Evolutionary conservation across 2,888 invertebrate genomes (phyloP), one percentile per base, ranked within the genome.

Genomic region (Catotricha subobsoleta): DNA sequence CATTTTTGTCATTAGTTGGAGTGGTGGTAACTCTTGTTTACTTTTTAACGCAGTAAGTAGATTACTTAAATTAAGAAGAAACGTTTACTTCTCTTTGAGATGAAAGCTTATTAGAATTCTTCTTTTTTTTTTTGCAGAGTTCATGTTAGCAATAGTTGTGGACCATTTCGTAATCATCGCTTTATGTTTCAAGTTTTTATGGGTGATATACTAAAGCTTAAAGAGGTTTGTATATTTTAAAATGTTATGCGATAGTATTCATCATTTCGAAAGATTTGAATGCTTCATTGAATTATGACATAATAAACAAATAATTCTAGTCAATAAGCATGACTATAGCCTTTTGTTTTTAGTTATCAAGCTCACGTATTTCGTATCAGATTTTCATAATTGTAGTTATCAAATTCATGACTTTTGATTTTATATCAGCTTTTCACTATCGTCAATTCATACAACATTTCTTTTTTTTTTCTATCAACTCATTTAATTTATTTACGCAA

Each of bases 1-100:
- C 74, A 3, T 76, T 80, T 44, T 51, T 78, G 39, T 74, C 76
- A 0, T 66, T 78, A 37, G 65, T 79, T 46, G 62, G 69, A 1
- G 68, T 76, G 1, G 56, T 77, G 7, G 67, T 72, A 16, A 66
- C 64, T 0, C 54, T 74, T 31, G 76, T 75, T n/a, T 74, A 74
- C 13, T 61, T 78, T n/a, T 67, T 80, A 45, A 64, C 76, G 3
- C 64, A 66, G 76, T 77, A 51, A 64, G 59, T 54, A 28, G 3
- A 13, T 18, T 25, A 15, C 20, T 9, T 29, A 23, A 4, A 15
- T 23, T 37, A 4, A 13, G 3, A 25, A 9, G 20, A 18, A 21
- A 20, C 21, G 13, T 25, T 8, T 10, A 25, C 25, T 25, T 8
- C 7, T 29, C 12, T n/a, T 15, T 41, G 23, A 34, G 35, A 12